Base-by-base conservation (phyloP, 2,888 invertebrate species). In the Merodon equestris region DNA sequence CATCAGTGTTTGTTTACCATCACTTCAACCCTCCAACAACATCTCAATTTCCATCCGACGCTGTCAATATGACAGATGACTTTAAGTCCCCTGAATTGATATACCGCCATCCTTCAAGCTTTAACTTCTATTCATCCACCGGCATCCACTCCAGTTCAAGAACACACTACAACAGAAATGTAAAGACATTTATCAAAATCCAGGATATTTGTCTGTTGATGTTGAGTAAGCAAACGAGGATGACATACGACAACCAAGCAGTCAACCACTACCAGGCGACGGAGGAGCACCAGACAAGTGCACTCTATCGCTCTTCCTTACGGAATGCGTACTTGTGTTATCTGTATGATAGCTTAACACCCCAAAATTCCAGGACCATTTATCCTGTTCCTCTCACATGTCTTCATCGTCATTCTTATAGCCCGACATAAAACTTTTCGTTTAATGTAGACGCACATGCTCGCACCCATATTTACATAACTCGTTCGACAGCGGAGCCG, bases 171-270 rank as follows among this genome's bases (percentile, higher is more conserved):
- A 60, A 51, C 45, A 17, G 42, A 54, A 63, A 68, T 63, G 40
- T 36, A 40, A 77, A 53, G 57, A 44, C 72, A 73, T 77, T 63
- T 72, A 63, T 67, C 57, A 58, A 67, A 73, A 77, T 60, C 50
- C 40, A 27, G 63, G 48, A 73, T 63, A 67, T 68, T 72, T 72
- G 72, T 58, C 60, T 77, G 72, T 61, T 72, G 53, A 63, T 44
- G 15, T 77, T 57, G 17, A 40, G 42, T 47, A 48, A 67, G 51
- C 50, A 72, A 63, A 72, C 57, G 63, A 57, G 18, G 48, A 48
- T 27, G 27, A 27, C 27, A 27, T 27, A 27, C 27, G 7, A 27
- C 27, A 27, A 27, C 27, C 27, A 27, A 27, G 2, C 27, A 27
- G 27, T 27, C 27, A 27, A 27, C 3, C 27, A 7, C 27, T 27